Conservation (phyloP, 2,113 vertebrate species). For the Sterna hirundo region DNA sequence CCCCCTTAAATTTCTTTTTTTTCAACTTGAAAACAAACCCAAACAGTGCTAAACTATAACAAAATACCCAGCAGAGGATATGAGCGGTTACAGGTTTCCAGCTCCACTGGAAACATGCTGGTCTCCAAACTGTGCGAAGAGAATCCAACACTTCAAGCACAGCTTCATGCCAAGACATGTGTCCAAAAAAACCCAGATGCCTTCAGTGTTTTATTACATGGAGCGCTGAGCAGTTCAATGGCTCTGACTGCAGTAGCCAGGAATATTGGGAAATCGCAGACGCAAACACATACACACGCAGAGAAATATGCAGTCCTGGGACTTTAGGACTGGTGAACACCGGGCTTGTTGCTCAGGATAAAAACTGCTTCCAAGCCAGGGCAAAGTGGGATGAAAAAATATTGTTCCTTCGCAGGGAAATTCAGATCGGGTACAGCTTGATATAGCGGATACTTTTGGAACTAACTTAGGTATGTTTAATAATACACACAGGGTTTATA, state of each 20-base stretch:
- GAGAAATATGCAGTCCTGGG: constrained; percentile 42
- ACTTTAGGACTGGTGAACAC: constrained; percentile 4
- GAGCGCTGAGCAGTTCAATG: constrained; percentile 43
- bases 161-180: constrained; percentile 61
- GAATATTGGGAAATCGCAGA: constrained; percentile 59
- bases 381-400: not conserved
- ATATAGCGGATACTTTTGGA: not conserved
- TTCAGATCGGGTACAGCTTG: not conserved
- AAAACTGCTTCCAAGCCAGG: not conserved
- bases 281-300: constrained; percentile 34
- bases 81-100: constrained; percentile 67
- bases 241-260: constrained; percentile 55
- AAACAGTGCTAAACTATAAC: constrained; percentile 53
- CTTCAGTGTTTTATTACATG: constrained; percentile 69
- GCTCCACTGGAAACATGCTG: constrained; percentile 60
- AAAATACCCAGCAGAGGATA: constrained; percentile 62
- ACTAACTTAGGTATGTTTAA: not conserved
- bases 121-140: constrained; percentile 55
- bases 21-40: constrained; percentile 58
- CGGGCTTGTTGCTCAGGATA: not conserved
- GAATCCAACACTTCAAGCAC: constrained; percentile 61
- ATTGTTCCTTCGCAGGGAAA: not conserved
- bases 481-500: not conserved
- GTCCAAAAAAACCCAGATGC: constrained; percentile 74
- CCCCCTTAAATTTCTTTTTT: not conserved